A percentile compares a stretch with the other conserved stretches of the same genome.
These are phyloP conservation scores for Dendronephthya gigantea DNA, from an alignment of 64 coral and sea anemone species.

Conservation along the genomic window DNA sequence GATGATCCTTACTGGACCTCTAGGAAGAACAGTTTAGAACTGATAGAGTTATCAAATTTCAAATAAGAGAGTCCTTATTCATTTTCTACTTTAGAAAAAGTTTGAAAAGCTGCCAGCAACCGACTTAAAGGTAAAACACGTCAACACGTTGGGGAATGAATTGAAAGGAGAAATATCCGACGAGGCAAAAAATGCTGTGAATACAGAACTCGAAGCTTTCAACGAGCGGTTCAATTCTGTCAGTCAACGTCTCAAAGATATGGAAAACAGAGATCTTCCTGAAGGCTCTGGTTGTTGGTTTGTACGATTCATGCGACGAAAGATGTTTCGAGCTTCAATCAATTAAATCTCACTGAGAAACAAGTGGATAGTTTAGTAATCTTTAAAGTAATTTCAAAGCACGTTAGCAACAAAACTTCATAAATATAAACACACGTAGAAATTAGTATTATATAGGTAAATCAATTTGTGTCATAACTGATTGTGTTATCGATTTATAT, in stretches of 20 bases:
- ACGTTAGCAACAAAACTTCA: too few relatives aligned
- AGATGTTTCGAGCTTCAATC: not conserved
- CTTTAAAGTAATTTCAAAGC: too few relatives aligned
- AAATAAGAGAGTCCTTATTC: not conserved
- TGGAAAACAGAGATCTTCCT: not conserved
- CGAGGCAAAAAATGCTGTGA: not conserved
- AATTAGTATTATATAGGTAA: too few relatives aligned
- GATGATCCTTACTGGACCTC: too few relatives aligned
- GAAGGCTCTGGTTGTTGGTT: not conserved
- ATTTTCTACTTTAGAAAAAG: not conserved
- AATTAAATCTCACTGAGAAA: not conserved
- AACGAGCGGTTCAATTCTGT: not conserved
- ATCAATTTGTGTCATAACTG: too few relatives aligned
- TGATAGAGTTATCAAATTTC: too few relatives aligned
- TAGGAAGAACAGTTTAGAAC: too few relatives aligned
- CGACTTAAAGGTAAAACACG: not conserved
- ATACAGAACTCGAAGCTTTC: not conserved
- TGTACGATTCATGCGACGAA: not conserved
- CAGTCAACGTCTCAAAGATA: not conserved
- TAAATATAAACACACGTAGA: too few relatives aligned
- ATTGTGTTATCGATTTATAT: too few relatives aligned
- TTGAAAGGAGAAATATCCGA: not conserved
- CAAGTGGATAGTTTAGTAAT: not conserved
- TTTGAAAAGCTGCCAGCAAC: not conserved
- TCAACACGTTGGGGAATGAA: not conserved